Evolutionary conservation across 2,888 invertebrate species (phyloP).

Genomic region (Lepidocyrtoides sp.): DNA sequence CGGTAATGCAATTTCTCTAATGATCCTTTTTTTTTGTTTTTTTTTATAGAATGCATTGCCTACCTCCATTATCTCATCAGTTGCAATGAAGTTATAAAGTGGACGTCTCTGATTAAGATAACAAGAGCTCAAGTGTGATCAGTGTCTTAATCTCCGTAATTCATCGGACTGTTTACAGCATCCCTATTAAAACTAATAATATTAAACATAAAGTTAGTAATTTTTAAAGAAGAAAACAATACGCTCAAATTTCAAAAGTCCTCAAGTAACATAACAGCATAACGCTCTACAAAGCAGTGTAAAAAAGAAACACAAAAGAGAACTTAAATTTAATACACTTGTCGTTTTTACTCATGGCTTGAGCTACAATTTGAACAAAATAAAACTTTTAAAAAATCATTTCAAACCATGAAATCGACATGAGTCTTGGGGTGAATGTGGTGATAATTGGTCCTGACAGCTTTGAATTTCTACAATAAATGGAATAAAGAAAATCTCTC

Average conservation of each 20-base stretch:
- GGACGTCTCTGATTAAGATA: conserved; percentile 53
- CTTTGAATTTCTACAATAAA: conserved; percentile 84
- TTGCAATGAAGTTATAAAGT: conserved; percentile 20
- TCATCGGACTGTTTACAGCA: conserved; percentile 26
- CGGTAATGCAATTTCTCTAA: background rate
- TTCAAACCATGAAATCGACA: conserved; percentile 83
- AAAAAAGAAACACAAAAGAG: background rate
- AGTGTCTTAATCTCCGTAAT: conserved; percentile 1
- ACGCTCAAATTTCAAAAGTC: background rate
- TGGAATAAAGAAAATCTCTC: conserved; percentile 67
- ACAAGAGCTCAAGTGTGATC: background rate
- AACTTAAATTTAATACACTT: background rate
- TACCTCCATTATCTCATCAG: conserved; percentile 29
- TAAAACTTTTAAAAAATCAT: conserved; percentile 5
- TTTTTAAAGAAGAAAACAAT: background rate
- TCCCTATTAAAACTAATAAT: conserved; percentile 28
- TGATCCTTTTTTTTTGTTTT: conserved; percentile 20
- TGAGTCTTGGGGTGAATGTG: conserved; percentile 84
- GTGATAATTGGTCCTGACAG: conserved; percentile 86
- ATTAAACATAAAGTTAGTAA: background rate
- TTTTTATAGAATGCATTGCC: conserved; percentile 13
- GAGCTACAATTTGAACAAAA: background rate
- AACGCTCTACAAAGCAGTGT: background rate
- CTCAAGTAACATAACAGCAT: too few relatives aligned
- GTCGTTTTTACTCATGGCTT: background rate